Conservation (phyloP, 2,113 vertebrate species). For the Typhlomys cinereus region DNA sequence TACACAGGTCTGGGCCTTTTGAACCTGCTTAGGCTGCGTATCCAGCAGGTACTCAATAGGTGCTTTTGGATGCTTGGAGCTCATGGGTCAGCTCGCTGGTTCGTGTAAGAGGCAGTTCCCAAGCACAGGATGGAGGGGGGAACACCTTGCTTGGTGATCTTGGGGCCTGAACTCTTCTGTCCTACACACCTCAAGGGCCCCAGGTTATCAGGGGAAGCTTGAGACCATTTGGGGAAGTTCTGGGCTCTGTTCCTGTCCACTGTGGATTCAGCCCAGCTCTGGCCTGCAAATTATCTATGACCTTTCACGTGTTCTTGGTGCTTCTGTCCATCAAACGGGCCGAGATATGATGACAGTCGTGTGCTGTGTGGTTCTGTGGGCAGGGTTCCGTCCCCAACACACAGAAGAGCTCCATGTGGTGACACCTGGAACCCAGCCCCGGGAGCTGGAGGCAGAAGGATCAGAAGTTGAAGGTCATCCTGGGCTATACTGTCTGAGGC, state of each 20-base stretch:
- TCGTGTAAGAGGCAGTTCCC: rapidly evolving
- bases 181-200: no score
- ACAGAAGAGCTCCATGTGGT: background rate
- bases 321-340: background rate
- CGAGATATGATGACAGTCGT: rapidly evolving
- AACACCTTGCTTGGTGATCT: background rate
- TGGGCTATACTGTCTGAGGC: background rate
- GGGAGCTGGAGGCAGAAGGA: background rate
- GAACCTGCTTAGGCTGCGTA: background rate
- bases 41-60: background rate
- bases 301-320: background rate
- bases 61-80: background rate
- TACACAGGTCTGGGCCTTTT: background rate
- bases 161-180: background rate
- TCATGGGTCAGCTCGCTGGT: background rate
- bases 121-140: background rate
- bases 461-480: background rate
- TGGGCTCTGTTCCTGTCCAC: background rate
- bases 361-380: background rate
- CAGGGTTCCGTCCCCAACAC: background rate
- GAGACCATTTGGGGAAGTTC: rapidly evolving
- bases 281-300: rapidly evolving
- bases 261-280: background rate
- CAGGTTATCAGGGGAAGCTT: background rate
- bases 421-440: background rate